Base-by-base conservation (phyloP, 2,797 vertebrate species). In the Eurystomus glaucurus region DNA sequence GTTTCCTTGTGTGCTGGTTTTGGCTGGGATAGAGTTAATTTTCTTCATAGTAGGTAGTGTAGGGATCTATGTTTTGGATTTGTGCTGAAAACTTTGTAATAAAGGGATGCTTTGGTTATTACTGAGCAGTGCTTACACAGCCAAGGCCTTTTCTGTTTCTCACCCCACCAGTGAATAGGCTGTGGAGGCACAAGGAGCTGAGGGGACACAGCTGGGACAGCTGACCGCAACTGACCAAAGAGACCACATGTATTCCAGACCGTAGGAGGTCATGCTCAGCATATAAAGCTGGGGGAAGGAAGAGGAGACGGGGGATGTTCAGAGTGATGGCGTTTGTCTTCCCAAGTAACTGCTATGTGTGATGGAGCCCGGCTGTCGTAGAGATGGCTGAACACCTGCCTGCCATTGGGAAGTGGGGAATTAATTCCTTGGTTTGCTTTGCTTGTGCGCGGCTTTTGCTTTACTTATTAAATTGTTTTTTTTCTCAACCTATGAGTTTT, bases 331-430 rank as follows among this genome's bases (percentile, higher is more conserved):
- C 4, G 13, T 22, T 51, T 51, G 26, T 37, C 46, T 69, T 50
- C 18, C 33, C 48, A 29, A 39, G 17, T 39, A 20, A 19, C 41
- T 1, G 9, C 28, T 29, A 9, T 0, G 14, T 1, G 20, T 9
- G 35, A 22, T 52, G 68, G 25, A 69, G 66, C 46, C 66, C 12
- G 7, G 26, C 19, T 37, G 26, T 4, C 25, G 33, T 29, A 26
- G 68, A 23, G 50, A 31, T 39, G 48, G 68, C 48, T 39, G 68
- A 39, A 16, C 35, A 23, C 14, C 4, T 11, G 35, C 46, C 26
- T 29, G 48, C 28, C 2, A 3, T 2, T 15, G 48, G 54, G 71
- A 28, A 29, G 25, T 12, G 14, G 54, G 6, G n/a, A 23, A 39
- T 31, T 20, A 29, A 39, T 23, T 39, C 35, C 28, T 31, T 51